Conservation (phyloP, 1,140 invertebrate species). For the Meloidogyne chitwoodi region DNA sequence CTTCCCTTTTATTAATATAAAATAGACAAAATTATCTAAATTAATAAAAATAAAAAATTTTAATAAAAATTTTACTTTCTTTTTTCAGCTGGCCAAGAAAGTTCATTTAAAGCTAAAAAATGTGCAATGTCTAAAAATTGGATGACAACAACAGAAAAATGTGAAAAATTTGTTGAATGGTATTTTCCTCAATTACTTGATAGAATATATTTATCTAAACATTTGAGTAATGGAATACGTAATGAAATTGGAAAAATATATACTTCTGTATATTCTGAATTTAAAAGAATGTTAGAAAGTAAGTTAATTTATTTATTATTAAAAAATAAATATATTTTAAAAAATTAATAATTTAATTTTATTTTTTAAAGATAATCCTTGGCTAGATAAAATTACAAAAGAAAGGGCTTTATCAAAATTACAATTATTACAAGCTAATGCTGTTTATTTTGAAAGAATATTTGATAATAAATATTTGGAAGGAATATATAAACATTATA, state of each 20-base stretch:
- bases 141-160: not conserved
- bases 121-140: not conserved
- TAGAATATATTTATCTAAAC: not conserved
- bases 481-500: not conserved
- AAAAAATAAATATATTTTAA: not conserved
- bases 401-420: not conserved
- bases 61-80: not conserved
- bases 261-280: not conserved
- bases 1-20: no score
- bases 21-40: no score
- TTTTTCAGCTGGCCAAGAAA: not conserved
- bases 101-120: not conserved
- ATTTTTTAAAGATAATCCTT: not conserved
- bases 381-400: not conserved
- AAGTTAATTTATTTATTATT: not conserved
- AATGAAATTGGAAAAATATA: not conserved
- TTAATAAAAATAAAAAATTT: not conserved
- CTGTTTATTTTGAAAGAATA: not conserved
- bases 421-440: not conserved
- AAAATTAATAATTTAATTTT: not conserved
- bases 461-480: not conserved
- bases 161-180: constrained; percentile 1
- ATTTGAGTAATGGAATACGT: not conserved
- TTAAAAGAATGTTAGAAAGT: constrained; percentile 3
- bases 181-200: not conserved